Conservation (phyloP, 2,113 vertebrate genomes). For the Psammodynastes pulverulentus region DNA sequence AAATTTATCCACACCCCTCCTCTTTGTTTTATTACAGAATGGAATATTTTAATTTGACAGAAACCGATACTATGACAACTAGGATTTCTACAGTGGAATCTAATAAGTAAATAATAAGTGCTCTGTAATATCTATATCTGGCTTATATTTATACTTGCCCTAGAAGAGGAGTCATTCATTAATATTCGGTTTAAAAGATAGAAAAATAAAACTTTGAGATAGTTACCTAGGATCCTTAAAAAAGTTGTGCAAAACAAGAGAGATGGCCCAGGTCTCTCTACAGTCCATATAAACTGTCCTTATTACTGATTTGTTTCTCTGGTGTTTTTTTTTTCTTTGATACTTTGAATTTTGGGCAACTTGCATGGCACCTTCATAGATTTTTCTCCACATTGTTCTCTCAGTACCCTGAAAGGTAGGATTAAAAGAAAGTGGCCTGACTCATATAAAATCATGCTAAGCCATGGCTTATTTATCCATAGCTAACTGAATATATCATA, state of each 20-base stretch:
- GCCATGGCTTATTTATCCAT: neutral
- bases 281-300: neutral
- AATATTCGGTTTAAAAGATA: neutral
- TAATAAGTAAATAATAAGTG: constrained; percentile 6
- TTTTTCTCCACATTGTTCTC: neutral
- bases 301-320: neutral
- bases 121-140: neutral
- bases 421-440: neutral
- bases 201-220: neutral
- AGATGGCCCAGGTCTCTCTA: neutral
- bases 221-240: neutral
- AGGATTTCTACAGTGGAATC: neutral
- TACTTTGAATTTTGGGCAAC: neutral
- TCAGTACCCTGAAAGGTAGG: neutral
- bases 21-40: constrained; percentile 54
- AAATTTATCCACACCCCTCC: constrained; percentile 26
- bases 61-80: constrained; percentile 6
- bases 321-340: neutral
- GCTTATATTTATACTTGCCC: neutral
- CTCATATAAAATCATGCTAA: neutral
- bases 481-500: neutral
- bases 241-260: neutral
- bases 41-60: constrained; percentile 47
- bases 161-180: no score
- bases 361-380: neutral